phyloP scores from a whole-genome alignment of 2,113 vertebrate species.

The Clarias magur region DNA sequence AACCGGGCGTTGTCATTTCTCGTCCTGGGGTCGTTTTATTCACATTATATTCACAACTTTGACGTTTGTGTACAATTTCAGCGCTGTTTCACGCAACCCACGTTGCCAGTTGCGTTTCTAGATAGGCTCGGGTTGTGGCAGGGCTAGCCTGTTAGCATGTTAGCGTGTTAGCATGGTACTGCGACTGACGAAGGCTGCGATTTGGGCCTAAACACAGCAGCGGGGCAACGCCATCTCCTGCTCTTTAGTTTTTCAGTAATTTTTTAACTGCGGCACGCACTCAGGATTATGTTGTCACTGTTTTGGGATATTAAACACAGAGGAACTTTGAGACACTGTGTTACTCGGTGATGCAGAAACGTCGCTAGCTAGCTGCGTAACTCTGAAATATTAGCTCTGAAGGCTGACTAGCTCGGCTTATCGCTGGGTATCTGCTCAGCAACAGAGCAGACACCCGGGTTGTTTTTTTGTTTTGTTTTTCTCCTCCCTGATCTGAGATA shows the following conservation, averaged over 20 bases:
- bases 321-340: neutral
- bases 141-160: conserved; percentile 4
- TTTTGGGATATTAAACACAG: neutral
- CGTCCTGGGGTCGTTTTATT: neutral
- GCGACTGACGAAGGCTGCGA: conserved; percentile 65
- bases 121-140: conserved; percentile 42
- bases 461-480: neutral
- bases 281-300: neutral
- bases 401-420: conserved; percentile 32
- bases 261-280: too few species aligned
- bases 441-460: neutral
- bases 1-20: neutral
- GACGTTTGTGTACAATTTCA: neutral
- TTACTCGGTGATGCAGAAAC: conserved; percentile 5
- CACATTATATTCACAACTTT: neutral
- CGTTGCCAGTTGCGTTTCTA: conserved; percentile 51
- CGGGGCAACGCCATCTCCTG: conserved; percentile 70
- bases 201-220: conserved; percentile 72
- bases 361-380: conserved; percentile 41
- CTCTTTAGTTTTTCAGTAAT: conserved; percentile 54
- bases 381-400: conserved; percentile 33
- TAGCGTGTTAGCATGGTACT: conserved; percentile 36
- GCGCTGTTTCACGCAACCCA: conserved; percentile 35
- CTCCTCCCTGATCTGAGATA: neutral
- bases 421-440: conserved; percentile 14